Base-by-base conservation (phyloP, 2,888 invertebrate genomes). In the Spodoptera littoralis region DNA sequence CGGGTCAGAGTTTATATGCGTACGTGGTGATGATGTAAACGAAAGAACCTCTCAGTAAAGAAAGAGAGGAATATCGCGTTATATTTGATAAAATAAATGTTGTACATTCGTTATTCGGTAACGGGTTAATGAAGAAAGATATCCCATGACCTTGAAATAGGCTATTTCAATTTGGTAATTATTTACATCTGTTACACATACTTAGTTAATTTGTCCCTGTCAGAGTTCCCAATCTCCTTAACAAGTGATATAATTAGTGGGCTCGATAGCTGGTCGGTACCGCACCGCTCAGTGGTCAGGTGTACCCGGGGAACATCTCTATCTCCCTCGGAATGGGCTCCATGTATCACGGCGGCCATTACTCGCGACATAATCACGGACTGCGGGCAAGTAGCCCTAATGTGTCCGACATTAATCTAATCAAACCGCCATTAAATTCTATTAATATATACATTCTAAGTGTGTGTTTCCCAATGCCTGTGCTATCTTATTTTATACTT, bases 381-480 rank as follows among this genome's bases (percentile, higher is more conserved):
- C 56, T 2, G 54, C 4, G 55, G 5, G 63, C 71, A 6, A 13
- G 44, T 9, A 12, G 22, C 18, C 43, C 36, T 60, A 54, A 70
- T 57, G 70, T 48, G 66, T 46, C 50, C 47, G 22, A 57, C 57
- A 62, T 55, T 47, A 58, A 63, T 73, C 65, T 74, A 58, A 79
- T 78, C 78, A 61, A 64, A 66, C 27, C 44, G 11, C 57, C 68
- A 80, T 80, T 78, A 70, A 51, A 75, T 73, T 67, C 75, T 73
- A 78, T 76, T 73, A 80, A 75, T 77, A 72, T 70, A 66, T 75
- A 72, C 72, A 66, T 61, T 60, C 46, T 63, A 61, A 65, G 42
- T 65, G 54, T 69, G 73, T 73, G 71, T 73, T 68, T 57, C 45
- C 51, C 46, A 49, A 51, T 69, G 52, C 58, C 55, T 67, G 27